phyloP scores from a whole-genome alignment of 2,888 invertebrate species.

The Portevinia maculata region DNA sequence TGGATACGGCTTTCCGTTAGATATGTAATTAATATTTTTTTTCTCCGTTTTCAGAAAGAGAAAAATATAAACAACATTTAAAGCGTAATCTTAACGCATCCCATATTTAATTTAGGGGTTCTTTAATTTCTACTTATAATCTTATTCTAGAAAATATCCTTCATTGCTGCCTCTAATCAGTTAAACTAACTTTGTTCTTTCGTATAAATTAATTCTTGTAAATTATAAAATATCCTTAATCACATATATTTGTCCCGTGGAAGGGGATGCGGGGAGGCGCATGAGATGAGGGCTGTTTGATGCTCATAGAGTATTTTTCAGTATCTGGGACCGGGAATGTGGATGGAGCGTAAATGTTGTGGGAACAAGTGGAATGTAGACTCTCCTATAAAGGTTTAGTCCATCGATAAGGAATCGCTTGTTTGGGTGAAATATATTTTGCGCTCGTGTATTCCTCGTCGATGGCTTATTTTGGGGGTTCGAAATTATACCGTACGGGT shows the following conservation, averaged over 20 bases:
- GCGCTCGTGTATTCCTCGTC: neutral
- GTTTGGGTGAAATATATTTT: neutral
- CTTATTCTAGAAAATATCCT: slow-evolving; percentile 61
- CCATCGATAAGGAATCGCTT: neutral
- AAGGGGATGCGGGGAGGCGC: slow-evolving; percentile 24
- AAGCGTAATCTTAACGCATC: slow-evolving; percentile 52
- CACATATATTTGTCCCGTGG: slow-evolving; percentile 68
- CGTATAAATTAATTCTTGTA: slow-evolving; percentile 67
- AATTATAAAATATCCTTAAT: slow-evolving; percentile 73
- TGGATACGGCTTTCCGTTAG: slow-evolving; percentile 30
- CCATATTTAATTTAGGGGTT: slow-evolving; percentile 4
- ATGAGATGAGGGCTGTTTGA: slow-evolving; percentile 27
- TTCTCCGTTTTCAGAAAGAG: slow-evolving; percentile 13
- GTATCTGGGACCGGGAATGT: slow-evolving; percentile 12
- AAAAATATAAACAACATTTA: slow-evolving; percentile 44
- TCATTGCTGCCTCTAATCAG: slow-evolving; percentile 53
- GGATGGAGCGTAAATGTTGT: slow-evolving; percentile 19
- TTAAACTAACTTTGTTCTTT: slow-evolving; percentile 50
- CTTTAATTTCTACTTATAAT: slow-evolving; percentile 47
- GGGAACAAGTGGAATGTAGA: slow-evolving; percentile 46
- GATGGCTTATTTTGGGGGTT: slow-evolving; percentile 80
- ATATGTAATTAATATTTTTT: slow-evolving; percentile 52
- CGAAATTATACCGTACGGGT: slow-evolving; percentile 81
- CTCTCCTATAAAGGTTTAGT: slow-evolving; percentile 3
- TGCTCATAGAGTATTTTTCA: slow-evolving; percentile 43